Evolutionary conservation across 2,797 vertebrate genomes (phyloP).

Genomic region (Babyrousa celebensis): DNA sequence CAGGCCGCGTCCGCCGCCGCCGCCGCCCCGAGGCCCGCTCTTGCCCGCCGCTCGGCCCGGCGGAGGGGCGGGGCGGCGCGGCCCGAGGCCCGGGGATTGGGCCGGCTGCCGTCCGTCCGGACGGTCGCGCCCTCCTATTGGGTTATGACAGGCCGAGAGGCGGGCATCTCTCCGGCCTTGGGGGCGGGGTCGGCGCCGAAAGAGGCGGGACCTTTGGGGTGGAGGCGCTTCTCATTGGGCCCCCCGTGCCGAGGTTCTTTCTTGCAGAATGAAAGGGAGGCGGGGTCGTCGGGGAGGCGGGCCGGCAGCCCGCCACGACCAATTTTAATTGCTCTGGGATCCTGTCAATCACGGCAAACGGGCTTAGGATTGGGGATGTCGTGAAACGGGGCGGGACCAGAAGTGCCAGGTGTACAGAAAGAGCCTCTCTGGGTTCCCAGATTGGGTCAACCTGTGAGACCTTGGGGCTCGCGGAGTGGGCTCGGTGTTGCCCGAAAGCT

Average conservation of each 20-base stretch:
- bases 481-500: background rate
- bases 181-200: slow-evolving; percentile 69
- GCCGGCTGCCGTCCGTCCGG: background rate
- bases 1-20: slow-evolving; percentile 71
- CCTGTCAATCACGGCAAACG: background rate
- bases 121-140: background rate
- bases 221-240: slow-evolving; percentile 77
- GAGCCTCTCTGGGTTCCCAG: slow-evolving; percentile 40
- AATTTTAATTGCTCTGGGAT: background rate
- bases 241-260: slow-evolving; percentile 35
- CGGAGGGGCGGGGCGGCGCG: slow-evolving; percentile 37
- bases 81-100: slow-evolving; percentile 65
- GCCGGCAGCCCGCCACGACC: background rate
- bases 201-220: slow-evolving; percentile 71
- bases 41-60: slow-evolving; percentile 41
- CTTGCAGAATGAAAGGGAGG: slow-evolving; percentile 88
- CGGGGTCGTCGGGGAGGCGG: slow-evolving; percentile 47
- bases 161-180: background rate
- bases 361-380: slow-evolving; percentile 64
- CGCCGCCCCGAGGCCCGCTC: slow-evolving; percentile 70
- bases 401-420: slow-evolving; percentile 88
- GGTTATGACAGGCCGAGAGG: background rate
- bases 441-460: slow-evolving; percentile 14
- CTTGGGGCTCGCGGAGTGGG: fast-evolving
- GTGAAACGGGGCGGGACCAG: slow-evolving; percentile 64